phyloP scores from a whole-genome alignment of 2,797 vertebrate species.

The Halcyon chelicuti region DNA sequence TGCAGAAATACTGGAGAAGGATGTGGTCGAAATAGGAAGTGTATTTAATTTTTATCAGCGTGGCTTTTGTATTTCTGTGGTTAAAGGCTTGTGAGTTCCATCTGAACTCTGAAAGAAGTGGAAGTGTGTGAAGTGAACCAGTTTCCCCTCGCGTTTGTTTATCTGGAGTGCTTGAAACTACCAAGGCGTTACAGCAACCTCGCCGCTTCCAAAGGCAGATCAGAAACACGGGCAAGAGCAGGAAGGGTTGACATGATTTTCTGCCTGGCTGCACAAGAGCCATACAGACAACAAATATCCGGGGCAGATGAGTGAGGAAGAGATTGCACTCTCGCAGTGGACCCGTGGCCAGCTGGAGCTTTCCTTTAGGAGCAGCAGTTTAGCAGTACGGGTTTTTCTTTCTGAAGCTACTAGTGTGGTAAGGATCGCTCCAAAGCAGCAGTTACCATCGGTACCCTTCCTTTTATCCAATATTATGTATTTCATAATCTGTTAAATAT shows the following conservation, averaged over 20 bases:
- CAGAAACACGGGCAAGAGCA: not conserved
- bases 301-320: not conserved
- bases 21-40: not conserved
- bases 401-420: not conserved
- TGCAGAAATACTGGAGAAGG: not conserved
- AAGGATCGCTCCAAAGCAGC: not conserved
- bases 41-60: not conserved
- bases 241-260: not conserved
- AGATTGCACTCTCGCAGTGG: not conserved
- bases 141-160: not conserved
- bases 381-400: not conserved
- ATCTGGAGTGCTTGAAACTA: not conserved
- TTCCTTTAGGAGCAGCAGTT: not conserved
- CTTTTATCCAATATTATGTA: not conserved
- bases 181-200: not conserved
- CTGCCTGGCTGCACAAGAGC: not conserved
- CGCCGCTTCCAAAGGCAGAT: not conserved
- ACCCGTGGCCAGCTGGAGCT: not conserved
- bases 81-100: not conserved
- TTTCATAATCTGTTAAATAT: not conserved
- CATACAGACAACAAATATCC: not conserved
- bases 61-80: slow-evolving; percentile 6
- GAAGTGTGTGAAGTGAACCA: not conserved
- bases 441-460: not conserved
- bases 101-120: not conserved